phyloP scores from a whole-genome alignment of 2,888 invertebrate species.

The Melolontha melolontha region DNA sequence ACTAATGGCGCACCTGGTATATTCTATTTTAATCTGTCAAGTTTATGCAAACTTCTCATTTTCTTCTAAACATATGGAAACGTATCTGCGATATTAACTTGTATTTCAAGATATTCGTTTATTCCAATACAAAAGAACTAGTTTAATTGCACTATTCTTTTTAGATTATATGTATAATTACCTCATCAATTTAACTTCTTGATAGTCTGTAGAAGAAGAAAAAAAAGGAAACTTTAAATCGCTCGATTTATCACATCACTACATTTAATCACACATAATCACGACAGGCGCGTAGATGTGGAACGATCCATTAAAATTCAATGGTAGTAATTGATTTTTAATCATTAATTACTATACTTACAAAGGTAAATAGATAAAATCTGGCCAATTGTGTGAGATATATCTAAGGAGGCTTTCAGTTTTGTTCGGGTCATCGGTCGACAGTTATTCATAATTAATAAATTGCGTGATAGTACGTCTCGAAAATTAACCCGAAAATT shows the following conservation, averaged over 20 bases:
- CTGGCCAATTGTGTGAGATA: constrained; percentile 18
- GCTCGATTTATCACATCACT: background rate
- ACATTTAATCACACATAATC: background rate
- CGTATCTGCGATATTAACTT: too few relatives aligned
- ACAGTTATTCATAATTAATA: constrained; percentile 33
- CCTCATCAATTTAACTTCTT: background rate
- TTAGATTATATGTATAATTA: background rate
- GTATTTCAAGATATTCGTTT: too few relatives aligned
- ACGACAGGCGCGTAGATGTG: background rate
- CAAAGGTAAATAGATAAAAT: constrained; percentile 15
- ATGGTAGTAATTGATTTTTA: constrained; percentile 31
- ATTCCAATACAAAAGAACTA: too few relatives aligned
- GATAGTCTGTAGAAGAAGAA: background rate
- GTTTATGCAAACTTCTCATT: too few relatives aligned
- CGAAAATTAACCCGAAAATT: constrained; percentile 28
- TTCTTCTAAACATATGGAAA: too few relatives aligned
- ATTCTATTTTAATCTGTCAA: too few relatives aligned
- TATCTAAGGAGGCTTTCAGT: constrained; percentile 7
- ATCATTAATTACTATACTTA: constrained; percentile 11
- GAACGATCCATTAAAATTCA: constrained; percentile 7
- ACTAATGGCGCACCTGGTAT: too few relatives aligned
- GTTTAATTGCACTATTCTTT: too few relatives aligned
- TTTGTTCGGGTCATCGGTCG: constrained; percentile 14
- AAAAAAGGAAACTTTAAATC: background rate
- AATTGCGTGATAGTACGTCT: constrained; percentile 30